Evolutionary conservation across 2,888 invertebrate genomes (phyloP), one percentile per base, ranked within the genome.

Genomic region (Andrena trimmerana): DNA sequence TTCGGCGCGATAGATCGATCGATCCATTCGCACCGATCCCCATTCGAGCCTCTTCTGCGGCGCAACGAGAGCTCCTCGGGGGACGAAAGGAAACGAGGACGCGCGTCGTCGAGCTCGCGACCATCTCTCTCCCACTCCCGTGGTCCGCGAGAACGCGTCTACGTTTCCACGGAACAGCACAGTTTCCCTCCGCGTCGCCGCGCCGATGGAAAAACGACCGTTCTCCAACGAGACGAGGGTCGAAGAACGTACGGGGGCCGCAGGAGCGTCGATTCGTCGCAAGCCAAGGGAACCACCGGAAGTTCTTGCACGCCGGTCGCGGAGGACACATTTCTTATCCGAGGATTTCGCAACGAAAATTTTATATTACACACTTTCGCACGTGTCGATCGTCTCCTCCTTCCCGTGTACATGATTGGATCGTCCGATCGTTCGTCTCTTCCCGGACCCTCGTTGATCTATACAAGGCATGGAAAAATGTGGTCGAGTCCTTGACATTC

Each of bases 201-300:
- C 62, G 48, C 48, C 42, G 62, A 27, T 20, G 29, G n/a, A 5
- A 31, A 31, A 71, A 27, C 52, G 31, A 42, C 31, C 69, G 81
- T 27, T 63, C 27, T 50, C 24, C n/a, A 36, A 74, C 62, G 57
- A 57, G 48, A 24, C 54, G 42, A 33, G 20, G 13, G 8, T 16
- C 60, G 50, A 65, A 60, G 67, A 65, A 69, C 65, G 68, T 68
- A 5, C 42, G 81, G 81, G 83, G 71, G 63, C 54, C 72, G 72
- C 48, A 27, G 77, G n/a, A 68, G 78, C 78, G 69, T 10, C n/a
- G 33, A 31, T 78, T 82, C 68, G 78, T 75, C 78, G 82, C 83
- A 84, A 78, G 52, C 65, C 72, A 50, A 10, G 60, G 57, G n/a
- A 20, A 59, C 31, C n/a, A 33, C 4, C 29, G 36, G 29, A 60